Conservation (phyloP, 2,797 vertebrate species). For the Oreochromis mossambicus region DNA sequence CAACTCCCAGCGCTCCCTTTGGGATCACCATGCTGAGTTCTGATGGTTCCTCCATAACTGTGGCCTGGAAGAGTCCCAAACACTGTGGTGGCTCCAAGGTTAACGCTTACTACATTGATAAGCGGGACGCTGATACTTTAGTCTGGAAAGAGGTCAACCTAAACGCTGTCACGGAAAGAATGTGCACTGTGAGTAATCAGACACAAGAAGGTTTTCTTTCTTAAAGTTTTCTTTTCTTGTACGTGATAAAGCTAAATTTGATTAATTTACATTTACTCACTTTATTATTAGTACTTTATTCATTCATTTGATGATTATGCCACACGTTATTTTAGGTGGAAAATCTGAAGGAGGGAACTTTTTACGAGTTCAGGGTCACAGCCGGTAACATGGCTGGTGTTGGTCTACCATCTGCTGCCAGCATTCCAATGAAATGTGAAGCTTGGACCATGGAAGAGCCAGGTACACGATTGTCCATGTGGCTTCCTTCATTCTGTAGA, state of each 20-base stretch:
- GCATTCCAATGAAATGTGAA: slow-evolving; percentile 86
- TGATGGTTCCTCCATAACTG: slow-evolving; percentile 87
- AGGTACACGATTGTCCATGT: slow-evolving; percentile 65
- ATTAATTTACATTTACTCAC: background rate
- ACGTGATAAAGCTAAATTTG: background rate
- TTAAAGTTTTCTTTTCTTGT: background rate
- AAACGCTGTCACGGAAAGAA: slow-evolving; percentile 63
- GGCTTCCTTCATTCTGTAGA: background rate
- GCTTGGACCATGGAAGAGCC: slow-evolving; percentile 90
- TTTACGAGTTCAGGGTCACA: slow-evolving; percentile 91
- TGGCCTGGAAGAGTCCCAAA: slow-evolving; percentile 91
- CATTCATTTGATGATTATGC: background rate
- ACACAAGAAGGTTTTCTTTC: background rate
- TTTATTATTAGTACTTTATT: background rate
- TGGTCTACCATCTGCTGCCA: slow-evolving; percentile 86
- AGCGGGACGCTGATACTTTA: slow-evolving; percentile 77
- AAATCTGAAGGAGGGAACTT: slow-evolving; percentile 79
- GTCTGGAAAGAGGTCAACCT: slow-evolving; percentile 89
- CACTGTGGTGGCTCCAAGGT: slow-evolving; percentile 87
- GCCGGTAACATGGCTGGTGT: slow-evolving; percentile 89
- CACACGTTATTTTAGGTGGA: slow-evolving; percentile 78
- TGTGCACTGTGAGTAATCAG: slow-evolving; percentile 75
- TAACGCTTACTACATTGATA: slow-evolving; percentile 90
- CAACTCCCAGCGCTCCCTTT: slow-evolving; percentile 85
- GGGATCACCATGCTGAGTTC: slow-evolving; percentile 89